These are phyloP conservation scores for Blera fallax DNA, from an alignment of 2,888 invertebrate genomes.

Conservation along the genomic window DNA sequence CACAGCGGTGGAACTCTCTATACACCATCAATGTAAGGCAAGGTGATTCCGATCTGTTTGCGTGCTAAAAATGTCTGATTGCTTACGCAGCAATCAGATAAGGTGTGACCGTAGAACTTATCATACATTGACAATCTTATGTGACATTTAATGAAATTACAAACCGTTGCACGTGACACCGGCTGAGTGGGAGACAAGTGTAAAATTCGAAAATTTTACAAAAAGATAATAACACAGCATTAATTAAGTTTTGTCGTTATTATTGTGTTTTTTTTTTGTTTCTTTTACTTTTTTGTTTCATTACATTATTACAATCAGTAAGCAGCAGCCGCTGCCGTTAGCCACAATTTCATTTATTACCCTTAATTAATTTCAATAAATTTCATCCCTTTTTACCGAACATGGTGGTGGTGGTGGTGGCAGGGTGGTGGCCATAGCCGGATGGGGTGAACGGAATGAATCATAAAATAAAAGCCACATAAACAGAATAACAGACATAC, in stretches of 20 bases:
- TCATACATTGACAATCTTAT: conserved; percentile 64
- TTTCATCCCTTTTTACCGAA: conserved; percentile 67
- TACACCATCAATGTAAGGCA: conserved; percentile 11
- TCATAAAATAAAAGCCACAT: conserved; percentile 67
- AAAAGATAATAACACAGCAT: conserved; percentile 50
- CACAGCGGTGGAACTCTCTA: not conserved
- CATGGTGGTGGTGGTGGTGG: not conserved
- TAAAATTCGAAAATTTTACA: conserved; percentile 44
- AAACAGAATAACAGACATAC: conserved; percentile 57
- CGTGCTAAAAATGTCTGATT: conserved; percentile 32
- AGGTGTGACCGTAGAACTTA: conserved; percentile 45
- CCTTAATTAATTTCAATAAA: conserved; percentile 73
- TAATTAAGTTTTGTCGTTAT: conserved; percentile 56
- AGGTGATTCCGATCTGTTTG: conserved; percentile 29
- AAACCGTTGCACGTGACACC: conserved; percentile 56
- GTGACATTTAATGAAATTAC: conserved; percentile 66
- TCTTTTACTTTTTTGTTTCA: conserved; percentile 1
- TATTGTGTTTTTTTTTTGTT: not conserved
- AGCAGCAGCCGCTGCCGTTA: conserved; percentile 62
- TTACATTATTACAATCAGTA: conserved; percentile 65
- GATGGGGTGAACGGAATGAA: conserved; percentile 35
- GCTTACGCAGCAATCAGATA: conserved; percentile 30
- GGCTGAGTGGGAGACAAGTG: conserved; percentile 7
- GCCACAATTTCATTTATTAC: conserved; percentile 71
- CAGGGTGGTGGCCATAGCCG: not conserved